Conservation (phyloP, 2,797 vertebrate species). For the Valencia hispanica region DNA sequence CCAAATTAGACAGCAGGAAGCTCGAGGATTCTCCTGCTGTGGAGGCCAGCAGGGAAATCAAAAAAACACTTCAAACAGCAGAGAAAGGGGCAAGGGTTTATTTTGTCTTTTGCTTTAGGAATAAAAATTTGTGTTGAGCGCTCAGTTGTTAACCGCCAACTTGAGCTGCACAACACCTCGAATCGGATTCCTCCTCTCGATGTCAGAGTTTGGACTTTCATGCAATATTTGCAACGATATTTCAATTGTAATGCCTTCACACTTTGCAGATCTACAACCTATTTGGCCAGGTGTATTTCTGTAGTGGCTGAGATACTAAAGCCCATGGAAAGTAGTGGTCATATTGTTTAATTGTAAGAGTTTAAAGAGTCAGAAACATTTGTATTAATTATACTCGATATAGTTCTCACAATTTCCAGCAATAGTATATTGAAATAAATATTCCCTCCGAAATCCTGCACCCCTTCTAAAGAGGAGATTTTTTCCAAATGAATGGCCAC, state of each 20-base stretch:
- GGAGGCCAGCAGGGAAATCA: conserved; percentile 58
- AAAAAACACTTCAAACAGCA: conserved; percentile 12
- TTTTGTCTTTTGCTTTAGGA: not conserved
- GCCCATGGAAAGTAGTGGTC: not conserved
- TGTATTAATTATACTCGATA: not conserved
- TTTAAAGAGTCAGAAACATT: too few species aligned
- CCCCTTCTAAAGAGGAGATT: not conserved
- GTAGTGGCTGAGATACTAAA: not conserved
- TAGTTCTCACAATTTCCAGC: not conserved
- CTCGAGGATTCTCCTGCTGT: conserved; percentile 57
- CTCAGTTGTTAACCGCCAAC: not conserved
- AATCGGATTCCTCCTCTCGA: not conserved
- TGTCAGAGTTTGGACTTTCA: not conserved
- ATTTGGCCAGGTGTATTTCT: not conserved
- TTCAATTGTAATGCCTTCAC: not conserved
- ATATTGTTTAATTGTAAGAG: not conserved
- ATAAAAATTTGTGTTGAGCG: not conserved
- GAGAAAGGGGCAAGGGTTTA: not conserved
- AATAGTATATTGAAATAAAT: not conserved
- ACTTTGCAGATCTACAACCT: not conserved
- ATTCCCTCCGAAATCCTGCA: not conserved
- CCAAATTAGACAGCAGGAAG: conserved; percentile 64
- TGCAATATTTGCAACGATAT: too few species aligned
- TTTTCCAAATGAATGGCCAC: not conserved
- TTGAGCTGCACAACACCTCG: not conserved